phyloP scores from a whole-genome alignment of 2,113 vertebrate species.

The Edolisoma coerulescens region DNA sequence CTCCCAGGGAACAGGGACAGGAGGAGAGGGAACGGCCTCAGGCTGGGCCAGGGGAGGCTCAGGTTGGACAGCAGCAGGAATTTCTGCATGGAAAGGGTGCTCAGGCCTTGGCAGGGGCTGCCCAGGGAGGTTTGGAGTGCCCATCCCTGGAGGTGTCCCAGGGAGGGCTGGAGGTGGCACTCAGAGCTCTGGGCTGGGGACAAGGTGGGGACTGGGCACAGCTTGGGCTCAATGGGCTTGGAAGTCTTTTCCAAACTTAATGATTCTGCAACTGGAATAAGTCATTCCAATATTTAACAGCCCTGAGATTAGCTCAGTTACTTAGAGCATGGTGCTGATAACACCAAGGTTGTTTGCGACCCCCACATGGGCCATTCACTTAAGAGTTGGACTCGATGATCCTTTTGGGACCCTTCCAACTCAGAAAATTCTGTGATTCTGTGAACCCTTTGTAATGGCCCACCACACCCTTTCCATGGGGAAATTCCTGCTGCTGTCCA shows the following conservation, averaged over 20 bases:
- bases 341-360: background rate
- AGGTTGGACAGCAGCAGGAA: background rate
- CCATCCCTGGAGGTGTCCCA: background rate
- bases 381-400: rapidly evolving
- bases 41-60: background rate
- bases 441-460: too few relatives aligned
- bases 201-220: background rate
- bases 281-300: background rate
- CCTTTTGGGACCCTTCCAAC: background rate
- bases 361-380: too few relatives aligned
- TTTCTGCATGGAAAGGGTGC: background rate
- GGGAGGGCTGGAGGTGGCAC: background rate
- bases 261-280: background rate
- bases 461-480: background rate
- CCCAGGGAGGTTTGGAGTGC: background rate
- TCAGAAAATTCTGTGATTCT: background rate
- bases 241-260: rapidly evolving
- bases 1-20: background rate
- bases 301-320: background rate
- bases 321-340: background rate
- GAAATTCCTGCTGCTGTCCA: background rate
- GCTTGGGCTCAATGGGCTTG: rapidly evolving
- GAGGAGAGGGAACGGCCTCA: background rate
- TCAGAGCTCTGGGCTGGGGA: background rate
- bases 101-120: background rate